Evolutionary conservation across 2,797 vertebrate genomes (phyloP).

Genomic region (Sciurus carolinensis): DNA sequence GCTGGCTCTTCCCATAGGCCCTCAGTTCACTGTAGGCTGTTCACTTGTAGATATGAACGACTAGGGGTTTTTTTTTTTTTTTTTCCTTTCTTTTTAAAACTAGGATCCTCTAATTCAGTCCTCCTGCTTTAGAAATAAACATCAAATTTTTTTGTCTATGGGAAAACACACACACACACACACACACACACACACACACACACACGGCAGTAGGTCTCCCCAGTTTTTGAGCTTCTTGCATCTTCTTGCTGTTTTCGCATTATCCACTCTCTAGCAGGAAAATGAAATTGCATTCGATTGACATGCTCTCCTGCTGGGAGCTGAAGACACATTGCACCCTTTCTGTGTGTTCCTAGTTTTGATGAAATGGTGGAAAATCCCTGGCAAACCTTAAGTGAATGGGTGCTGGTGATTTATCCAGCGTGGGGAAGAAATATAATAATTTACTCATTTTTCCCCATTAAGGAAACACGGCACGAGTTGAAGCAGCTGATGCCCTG

Average conservation of each 20-base stretch:
- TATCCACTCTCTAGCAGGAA: slow-evolving; percentile 77
- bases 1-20: neutral
- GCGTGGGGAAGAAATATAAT: neutral
- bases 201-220: neutral
- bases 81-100: neutral
- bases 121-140: neutral
- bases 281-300: slow-evolving; percentile 80
- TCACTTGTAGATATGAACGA: neutral
- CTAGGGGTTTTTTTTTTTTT: neutral
- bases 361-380: slow-evolving; percentile 64
- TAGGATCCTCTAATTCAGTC: slow-evolving; percentile 44
- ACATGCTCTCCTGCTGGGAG: slow-evolving; percentile 67
- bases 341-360: slow-evolving; percentile 71
- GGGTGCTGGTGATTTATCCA: neutral
- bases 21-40: neutral
- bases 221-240: neutral
- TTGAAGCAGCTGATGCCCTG: neutral
- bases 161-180: neutral
- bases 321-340: slow-evolving; percentile 41
- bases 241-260: slow-evolving; percentile 45
- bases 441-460: slow-evolving; percentile 66
- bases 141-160: neutral
- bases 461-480: slow-evolving; percentile 2
- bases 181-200: neutral
- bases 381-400: slow-evolving; percentile 60